Conservation (phyloP, 1,140 invertebrate species). For the Charaxes varanes region DNA sequence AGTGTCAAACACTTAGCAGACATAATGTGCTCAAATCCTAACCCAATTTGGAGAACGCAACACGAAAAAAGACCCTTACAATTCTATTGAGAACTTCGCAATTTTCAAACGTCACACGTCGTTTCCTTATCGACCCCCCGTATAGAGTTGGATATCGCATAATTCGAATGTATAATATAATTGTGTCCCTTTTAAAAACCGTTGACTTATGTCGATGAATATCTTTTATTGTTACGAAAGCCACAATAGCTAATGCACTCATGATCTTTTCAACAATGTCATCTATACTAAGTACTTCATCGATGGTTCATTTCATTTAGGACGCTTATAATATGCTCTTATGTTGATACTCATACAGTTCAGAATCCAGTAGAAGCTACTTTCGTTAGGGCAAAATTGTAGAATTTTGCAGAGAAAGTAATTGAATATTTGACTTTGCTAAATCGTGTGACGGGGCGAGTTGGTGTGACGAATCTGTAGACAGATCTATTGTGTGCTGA, state of each 20-base stretch:
- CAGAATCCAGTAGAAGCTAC: slow-evolving; percentile 1
- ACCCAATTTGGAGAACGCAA: slow-evolving; percentile 47
- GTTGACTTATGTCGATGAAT: slow-evolving; percentile 54
- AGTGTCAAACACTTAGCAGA: slow-evolving; percentile 19
- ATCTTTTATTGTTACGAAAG: slow-evolving; percentile 29
- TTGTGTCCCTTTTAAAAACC: slow-evolving; percentile 30
- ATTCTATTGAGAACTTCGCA: slow-evolving; percentile 23
- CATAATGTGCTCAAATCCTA: slow-evolving; percentile 17
- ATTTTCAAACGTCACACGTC: neutral
- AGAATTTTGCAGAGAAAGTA: slow-evolving; percentile 34
- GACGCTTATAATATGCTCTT: no score
- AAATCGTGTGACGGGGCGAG: slow-evolving; percentile 61
- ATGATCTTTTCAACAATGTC: slow-evolving; percentile 30
- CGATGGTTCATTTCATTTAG: neutral
- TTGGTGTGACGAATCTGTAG: slow-evolving; percentile 37
- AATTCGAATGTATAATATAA: slow-evolving; percentile 1
- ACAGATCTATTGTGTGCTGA: no score
- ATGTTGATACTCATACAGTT: neutral
- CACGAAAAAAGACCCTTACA: slow-evolving; percentile 22
- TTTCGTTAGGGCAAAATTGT: no score
- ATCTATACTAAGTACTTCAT: slow-evolving; percentile 51
- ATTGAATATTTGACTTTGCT: slow-evolving; percentile 67
- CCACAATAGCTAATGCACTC: slow-evolving; percentile 64
- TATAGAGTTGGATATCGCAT: slow-evolving; percentile 22
- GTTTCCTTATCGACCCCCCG: neutral